A percentile compares a stretch with the other conserved stretches of the same genome.
phyloP scores from a whole-genome alignment of 2,888 invertebrate genomes.

The Steinernema scapterisci region DNA sequence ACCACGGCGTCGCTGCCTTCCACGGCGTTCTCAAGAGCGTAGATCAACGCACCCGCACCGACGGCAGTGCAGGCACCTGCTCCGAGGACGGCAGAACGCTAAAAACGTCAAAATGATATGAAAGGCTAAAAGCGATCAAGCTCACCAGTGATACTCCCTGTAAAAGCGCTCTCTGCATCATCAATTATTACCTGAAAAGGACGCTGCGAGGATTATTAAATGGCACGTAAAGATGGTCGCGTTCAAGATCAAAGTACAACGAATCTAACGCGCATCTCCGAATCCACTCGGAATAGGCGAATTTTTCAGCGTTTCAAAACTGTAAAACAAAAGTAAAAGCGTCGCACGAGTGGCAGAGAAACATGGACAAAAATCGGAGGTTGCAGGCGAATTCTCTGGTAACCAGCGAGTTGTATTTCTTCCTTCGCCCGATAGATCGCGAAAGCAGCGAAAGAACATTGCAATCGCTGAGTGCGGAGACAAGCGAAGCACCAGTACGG shows the following conservation, averaged over 20 bases:
- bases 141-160: constrained; percentile 12
- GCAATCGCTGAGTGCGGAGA: background rate
- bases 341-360: background rate
- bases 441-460: constrained; percentile 5
- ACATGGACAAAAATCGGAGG: background rate
- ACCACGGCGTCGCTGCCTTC: constrained; percentile 51
- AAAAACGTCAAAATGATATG: constrained; percentile 1
- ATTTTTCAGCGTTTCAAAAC: background rate
- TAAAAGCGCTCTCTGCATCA: constrained; percentile 31
- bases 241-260: background rate
- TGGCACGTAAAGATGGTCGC: background rate
- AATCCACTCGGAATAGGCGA: too few species aligned
- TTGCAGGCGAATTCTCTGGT: background rate
- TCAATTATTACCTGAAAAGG: constrained; percentile 30
- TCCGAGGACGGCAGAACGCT: constrained; percentile 48
- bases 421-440: background rate
- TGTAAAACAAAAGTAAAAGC: background rate
- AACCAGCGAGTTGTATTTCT: constrained; percentile 2
- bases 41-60: constrained; percentile 57
- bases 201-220: constrained; percentile 14
- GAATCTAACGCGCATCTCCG: background rate
- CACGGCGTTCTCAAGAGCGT: constrained; percentile 66
- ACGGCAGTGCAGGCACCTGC: constrained; percentile 53
- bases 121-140: background rate
- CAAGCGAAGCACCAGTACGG: constrained; percentile 12